Percentiles rank a stretch among this genome's conserved stretches.
Evolutionary conservation across 1,140 invertebrate genomes (phyloP).

Genomic region (Atopsyche davidsoni): DNA sequence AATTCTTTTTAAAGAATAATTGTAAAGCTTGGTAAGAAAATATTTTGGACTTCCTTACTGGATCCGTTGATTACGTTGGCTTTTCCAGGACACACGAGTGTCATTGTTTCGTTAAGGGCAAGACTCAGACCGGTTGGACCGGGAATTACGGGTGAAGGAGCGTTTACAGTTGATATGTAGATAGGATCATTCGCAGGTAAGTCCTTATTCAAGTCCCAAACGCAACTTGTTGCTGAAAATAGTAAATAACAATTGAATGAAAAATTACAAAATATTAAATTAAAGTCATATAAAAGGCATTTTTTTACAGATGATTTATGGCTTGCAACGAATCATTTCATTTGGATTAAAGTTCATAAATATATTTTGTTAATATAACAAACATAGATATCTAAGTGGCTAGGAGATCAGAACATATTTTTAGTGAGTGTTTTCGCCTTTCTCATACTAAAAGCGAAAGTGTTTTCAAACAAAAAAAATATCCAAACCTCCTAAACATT

Average conservation of each 20-base stretch:
- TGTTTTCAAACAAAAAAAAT: too few species aligned
- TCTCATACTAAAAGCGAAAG: too few species aligned
- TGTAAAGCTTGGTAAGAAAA: conserved; percentile 1
- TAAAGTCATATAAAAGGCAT: background rate
- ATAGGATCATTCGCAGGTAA: conserved; percentile 20
- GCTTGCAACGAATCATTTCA: too few species aligned
- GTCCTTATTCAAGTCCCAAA: conserved; percentile 25
- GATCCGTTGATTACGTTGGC: conserved; percentile 18
- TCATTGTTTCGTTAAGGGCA: conserved; percentile 7
- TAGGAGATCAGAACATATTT: too few species aligned
- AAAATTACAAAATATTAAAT: background rate
- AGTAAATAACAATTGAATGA: background rate
- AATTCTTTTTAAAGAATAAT: background rate
- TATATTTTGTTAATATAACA: too few species aligned
- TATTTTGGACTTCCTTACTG: conserved; percentile 10
- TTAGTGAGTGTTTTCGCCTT: too few species aligned
- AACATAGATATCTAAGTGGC: too few species aligned
- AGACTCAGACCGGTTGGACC: conserved; percentile 10
- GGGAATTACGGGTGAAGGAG: conserved; percentile 11
- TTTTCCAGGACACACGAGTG: conserved; percentile 21
- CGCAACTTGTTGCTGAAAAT: conserved; percentile 17
- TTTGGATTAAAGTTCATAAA: too few species aligned
- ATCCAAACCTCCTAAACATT: too few species aligned
- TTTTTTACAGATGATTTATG: background rate
- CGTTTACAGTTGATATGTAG: conserved; percentile 3